phyloP scores from a whole-genome alignment of 2,113 vertebrate species.

The Todiramphus saurophagus region DNA sequence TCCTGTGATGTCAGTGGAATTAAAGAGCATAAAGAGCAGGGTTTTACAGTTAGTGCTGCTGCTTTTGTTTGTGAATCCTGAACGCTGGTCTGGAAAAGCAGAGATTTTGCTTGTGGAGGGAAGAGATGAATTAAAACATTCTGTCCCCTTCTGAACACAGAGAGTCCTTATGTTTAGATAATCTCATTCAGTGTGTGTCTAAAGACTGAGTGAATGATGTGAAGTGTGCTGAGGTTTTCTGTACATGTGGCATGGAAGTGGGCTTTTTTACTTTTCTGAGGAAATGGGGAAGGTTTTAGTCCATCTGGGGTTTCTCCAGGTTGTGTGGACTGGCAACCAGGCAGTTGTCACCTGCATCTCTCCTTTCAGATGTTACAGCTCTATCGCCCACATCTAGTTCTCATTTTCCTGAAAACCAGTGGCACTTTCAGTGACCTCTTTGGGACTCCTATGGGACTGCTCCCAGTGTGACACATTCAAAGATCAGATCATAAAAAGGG shows the following conservation, averaged over 20 bases:
- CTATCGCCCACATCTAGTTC: not conserved
- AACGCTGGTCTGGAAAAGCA: slow-evolving; percentile 6
- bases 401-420: not conserved
- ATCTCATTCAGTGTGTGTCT: slow-evolving; percentile 10
- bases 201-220: not conserved
- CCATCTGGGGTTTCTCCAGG: not conserved
- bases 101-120: not conserved
- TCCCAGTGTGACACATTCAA: not conserved
- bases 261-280: not conserved
- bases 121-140: slow-evolving; percentile 29
- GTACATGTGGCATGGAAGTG: not conserved
- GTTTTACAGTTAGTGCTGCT: not conserved
- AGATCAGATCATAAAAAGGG: not conserved
- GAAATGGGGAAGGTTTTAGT: not conserved
- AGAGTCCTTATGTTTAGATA: slow-evolving; percentile 15
- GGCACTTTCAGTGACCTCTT: not conserved
- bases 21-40: slow-evolving; percentile 9
- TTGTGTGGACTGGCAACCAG: not conserved
- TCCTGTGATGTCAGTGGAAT: slow-evolving; percentile 12
- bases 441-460: not conserved
- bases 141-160: not conserved
- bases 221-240: not conserved
- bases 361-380: not conserved
- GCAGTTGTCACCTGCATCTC: not conserved
- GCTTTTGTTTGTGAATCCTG: not conserved